Evolutionary conservation across 2,113 vertebrate species (phyloP).

Genomic region (Silurus asotus): DNA sequence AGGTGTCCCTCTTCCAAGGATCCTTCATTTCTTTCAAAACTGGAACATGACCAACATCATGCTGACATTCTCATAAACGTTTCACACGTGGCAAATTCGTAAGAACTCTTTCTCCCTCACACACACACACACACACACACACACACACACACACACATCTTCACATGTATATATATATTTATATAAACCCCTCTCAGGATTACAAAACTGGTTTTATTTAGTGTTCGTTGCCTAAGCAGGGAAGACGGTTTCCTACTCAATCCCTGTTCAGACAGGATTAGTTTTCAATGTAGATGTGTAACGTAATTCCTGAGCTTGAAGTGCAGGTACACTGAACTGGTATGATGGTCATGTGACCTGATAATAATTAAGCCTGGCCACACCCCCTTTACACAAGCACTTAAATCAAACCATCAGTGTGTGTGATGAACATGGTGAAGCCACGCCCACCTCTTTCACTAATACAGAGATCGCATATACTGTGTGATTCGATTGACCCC

Average conservation of each 20-base stretch:
- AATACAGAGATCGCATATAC: too few species aligned
- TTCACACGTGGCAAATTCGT: not conserved
- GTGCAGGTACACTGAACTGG: not conserved
- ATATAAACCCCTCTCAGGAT: too few species aligned
- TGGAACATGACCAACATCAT: slow-evolving; percentile 7
- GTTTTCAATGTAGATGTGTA: not conserved
- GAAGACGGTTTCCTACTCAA: not conserved
- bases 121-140: not conserved
- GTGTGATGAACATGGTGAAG: too few species aligned
- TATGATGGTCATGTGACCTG: not conserved
- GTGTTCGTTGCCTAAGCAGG: too few species aligned
- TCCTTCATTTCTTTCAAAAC: not conserved
- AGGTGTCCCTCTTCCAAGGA: not conserved
- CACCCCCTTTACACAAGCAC: not conserved
- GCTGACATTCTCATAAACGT: not conserved
- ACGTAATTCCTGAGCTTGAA: not conserved
- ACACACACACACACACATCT: not conserved
- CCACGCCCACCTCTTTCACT: too few species aligned
- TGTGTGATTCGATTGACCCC: too few species aligned
- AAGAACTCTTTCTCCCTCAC: not conserved
- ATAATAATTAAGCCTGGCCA: not conserved
- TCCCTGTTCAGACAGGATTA: not conserved
- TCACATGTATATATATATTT: too few species aligned
- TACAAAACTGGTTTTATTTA: too few species aligned
- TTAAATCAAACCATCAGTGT: not conserved